These are phyloP conservation scores for Synanthedon formicaeformis DNA, from an alignment of 2,888 invertebrate genomes.

Conservation along the genomic window DNA sequence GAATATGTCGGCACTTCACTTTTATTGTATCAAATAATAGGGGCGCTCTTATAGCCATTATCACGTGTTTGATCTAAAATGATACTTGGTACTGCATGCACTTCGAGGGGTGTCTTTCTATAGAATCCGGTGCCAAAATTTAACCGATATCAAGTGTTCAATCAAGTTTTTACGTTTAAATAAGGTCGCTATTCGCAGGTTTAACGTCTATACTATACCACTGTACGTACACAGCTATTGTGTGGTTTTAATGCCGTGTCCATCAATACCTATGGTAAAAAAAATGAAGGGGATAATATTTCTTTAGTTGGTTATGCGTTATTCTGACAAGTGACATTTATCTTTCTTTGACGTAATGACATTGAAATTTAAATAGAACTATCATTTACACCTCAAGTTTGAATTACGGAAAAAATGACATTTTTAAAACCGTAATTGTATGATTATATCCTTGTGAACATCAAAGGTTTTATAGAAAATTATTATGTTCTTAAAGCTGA, in stretches of 20 bases:
- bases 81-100: slow-evolving; percentile 54
- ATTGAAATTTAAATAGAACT: neutral
- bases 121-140: slow-evolving; percentile 23
- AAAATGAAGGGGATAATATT: slow-evolving; percentile 7
- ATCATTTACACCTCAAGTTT: neutral
- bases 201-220: slow-evolving; percentile 5
- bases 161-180: slow-evolving; percentile 20
- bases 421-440: neutral
- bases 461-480: too few relatives aligned
- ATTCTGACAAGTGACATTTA: slow-evolving; percentile 9
- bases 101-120: slow-evolving; percentile 34
- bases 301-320: slow-evolving; percentile 4
- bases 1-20: slow-evolving; percentile 70
- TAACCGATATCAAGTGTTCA: slow-evolving; percentile 25
- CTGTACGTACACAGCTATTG: slow-evolving; percentile 8
- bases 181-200: slow-evolving; percentile 20
- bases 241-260: slow-evolving; percentile 19
- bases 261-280: slow-evolving; percentile 12
- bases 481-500: too few relatives aligned
- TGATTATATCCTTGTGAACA: too few relatives aligned
- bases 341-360: slow-evolving; percentile 6
- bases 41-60: slow-evolving; percentile 68
- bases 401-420: neutral
- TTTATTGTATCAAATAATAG: slow-evolving; percentile 72
- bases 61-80: slow-evolving; percentile 71